Evolutionary conservation across 2,888 invertebrate species (phyloP), one percentile per base, ranked within the genome.

Genomic region (Eustalomyia histrio): DNA sequence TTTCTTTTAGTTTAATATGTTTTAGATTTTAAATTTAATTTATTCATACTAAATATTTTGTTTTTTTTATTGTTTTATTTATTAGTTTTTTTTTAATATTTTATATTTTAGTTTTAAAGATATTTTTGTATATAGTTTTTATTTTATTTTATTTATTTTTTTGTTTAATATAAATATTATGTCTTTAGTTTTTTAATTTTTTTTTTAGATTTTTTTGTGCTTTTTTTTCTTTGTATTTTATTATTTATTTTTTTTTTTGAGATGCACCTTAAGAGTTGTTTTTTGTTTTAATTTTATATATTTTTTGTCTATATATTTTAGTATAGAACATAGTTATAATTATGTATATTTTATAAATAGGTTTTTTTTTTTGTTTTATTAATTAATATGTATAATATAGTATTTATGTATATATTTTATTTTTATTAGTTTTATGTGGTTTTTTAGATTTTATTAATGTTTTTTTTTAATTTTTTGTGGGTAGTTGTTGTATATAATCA

Each of bases 401-500:
- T 29, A 29, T 29, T 29, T 6, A 29, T 29, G 29, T 76, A 75
- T 80, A 58, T 76, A 78, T 74, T 84, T 65, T 80, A 83, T 82
- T 78, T 76, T 79, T 83, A 65, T 83, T 76, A 80, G 72, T 85
- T 76, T 82, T 80, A 84, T 81, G 64, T 83, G 2, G 2, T 24
- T 4, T 29, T 29, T 29, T 6, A 29, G 29, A 81, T 55, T 35
- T 69, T 72, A 63, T 75, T 81, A 71, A 79, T 81, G 75, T 83
- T 78, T 64, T 72, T 82, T 84, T 82, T 83, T 76, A n/a, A 39
- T 39, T 82, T 79, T 79, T 84, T 84, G 83, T 86, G 75, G 79
- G 82, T 85, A 84, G 43, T 47, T 47, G 83, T 83, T 84, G 83
- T 85, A 83, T 85, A 82, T 84, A 83, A 81, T 84, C 83, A 82